Conservation (phyloP, 2,888 invertebrate genomes). For the Dugesia japonica region DNA sequence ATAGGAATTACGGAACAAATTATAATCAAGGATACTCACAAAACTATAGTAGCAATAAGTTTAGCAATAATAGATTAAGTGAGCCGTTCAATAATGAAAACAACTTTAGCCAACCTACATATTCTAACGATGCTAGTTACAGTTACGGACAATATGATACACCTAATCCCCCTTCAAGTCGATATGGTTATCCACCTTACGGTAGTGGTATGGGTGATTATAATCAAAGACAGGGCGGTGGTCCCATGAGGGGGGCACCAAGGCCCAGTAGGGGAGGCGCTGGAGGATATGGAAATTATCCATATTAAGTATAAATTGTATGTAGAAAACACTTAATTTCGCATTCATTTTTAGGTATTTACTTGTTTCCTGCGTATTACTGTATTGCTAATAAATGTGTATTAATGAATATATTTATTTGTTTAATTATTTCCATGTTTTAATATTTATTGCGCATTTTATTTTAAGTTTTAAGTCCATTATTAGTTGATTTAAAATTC, state of each 20-base stretch:
- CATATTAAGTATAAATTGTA: background rate
- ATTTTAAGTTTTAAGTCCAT: too few species aligned
- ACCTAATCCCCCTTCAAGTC: background rate
- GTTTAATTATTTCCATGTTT: too few species aligned
- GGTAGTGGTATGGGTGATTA: background rate
- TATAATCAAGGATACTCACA: background rate
- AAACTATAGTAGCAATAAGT: background rate
- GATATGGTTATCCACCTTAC: background rate
- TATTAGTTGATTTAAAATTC: too few species aligned
- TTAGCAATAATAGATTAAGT: background rate
- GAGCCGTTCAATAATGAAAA: background rate
- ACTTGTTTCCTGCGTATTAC: too few species aligned
- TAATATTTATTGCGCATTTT: too few species aligned
- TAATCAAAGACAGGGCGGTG: background rate
- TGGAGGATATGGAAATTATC: conserved; percentile 1
- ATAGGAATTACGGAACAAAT: background rate
- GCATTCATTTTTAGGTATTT: too few species aligned
- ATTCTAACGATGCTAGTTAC: background rate
- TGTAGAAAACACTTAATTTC: too few species aligned
- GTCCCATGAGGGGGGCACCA: background rate
- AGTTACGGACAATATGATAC: background rate
- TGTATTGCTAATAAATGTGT: too few species aligned
- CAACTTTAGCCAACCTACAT: background rate
- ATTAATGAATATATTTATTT: too few species aligned
- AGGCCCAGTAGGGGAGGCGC: background rate